Evolutionary conservation across 2,888 invertebrate species (phyloP).

Genomic region (Perizoma flavofasciatum): DNA sequence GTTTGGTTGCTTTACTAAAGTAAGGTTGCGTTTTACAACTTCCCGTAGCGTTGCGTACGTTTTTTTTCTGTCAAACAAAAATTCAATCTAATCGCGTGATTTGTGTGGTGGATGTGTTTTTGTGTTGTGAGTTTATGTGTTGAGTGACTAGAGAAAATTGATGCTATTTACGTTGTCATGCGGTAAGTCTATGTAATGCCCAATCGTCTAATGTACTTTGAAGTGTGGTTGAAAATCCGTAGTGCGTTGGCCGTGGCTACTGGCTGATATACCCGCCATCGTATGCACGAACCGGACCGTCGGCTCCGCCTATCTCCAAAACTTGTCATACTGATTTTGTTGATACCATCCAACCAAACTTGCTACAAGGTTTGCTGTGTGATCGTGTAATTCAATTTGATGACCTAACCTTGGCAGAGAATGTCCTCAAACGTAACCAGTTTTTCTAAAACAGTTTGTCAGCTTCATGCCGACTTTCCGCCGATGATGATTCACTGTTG

Average conservation of each 20-base stretch:
- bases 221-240: constrained; percentile 2
- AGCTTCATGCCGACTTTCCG: constrained; percentile 49
- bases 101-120: constrained; percentile 58
- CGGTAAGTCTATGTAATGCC: constrained; percentile 64
- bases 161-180: constrained; percentile 70
- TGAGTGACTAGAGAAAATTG: constrained; percentile 73
- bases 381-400: constrained; percentile 36
- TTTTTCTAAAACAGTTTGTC: constrained; percentile 39
- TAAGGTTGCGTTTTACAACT: neutral
- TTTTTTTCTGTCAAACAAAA: constrained; percentile 42
- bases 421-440: constrained; percentile 48
- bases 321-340: constrained; percentile 46
- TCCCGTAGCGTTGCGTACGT: constrained; percentile 29
- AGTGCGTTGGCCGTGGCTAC: constrained; percentile 4
- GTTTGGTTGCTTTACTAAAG: neutral
- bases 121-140: constrained; percentile 69
- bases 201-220: constrained; percentile 4
- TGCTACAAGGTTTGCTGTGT: constrained; percentile 10
- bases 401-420: constrained; percentile 49
- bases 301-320: constrained; percentile 70
- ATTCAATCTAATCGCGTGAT: constrained; percentile 44
- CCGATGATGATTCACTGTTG: constrained; percentile 53
- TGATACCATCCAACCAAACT: constrained; percentile 21
- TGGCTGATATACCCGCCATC: constrained; percentile 77
- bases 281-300: constrained; percentile 62